Conservation (phyloP, 2,113 vertebrate genomes). For the Mus spicilegus region DNA sequence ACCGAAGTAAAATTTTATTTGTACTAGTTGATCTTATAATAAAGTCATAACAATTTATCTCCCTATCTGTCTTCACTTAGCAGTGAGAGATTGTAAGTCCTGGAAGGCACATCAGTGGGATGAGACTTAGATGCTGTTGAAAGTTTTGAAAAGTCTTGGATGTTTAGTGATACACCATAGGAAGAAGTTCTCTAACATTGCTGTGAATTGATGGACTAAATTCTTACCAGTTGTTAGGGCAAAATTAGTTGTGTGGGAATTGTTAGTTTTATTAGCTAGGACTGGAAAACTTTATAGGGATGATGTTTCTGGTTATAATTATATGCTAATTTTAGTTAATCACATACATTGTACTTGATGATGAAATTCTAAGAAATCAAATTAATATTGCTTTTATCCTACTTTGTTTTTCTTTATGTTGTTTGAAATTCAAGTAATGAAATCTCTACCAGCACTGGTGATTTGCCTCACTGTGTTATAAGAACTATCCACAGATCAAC, state of each 20-base stretch:
- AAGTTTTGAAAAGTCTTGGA: not conserved
- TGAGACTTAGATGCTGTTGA: not conserved
- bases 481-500: not conserved
- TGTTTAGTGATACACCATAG: not conserved
- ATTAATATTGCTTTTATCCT: not conserved
- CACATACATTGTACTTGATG: not conserved
- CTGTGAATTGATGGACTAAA: not conserved
- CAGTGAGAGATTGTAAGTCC: not conserved
- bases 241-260: not conserved
- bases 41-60: not conserved
- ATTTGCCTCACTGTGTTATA: not conserved
- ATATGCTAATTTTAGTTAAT: not conserved
- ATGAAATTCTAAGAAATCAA: not conserved
- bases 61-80: not conserved
- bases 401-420: constrained; percentile 4
- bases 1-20: not conserved
- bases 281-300: not conserved
- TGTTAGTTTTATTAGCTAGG: not conserved
- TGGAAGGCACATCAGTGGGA: not conserved
- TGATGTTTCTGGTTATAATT: not conserved
- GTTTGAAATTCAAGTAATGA: not conserved
- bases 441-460: not conserved
- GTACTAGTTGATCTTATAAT: not conserved
- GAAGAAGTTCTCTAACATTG: not conserved
- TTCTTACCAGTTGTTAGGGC: not conserved